Percentiles rank a stretch among this genome's conserved stretches.
Evolutionary conservation across 2,888 invertebrate species (phyloP).

Genomic region (Buathra laborator): DNA sequence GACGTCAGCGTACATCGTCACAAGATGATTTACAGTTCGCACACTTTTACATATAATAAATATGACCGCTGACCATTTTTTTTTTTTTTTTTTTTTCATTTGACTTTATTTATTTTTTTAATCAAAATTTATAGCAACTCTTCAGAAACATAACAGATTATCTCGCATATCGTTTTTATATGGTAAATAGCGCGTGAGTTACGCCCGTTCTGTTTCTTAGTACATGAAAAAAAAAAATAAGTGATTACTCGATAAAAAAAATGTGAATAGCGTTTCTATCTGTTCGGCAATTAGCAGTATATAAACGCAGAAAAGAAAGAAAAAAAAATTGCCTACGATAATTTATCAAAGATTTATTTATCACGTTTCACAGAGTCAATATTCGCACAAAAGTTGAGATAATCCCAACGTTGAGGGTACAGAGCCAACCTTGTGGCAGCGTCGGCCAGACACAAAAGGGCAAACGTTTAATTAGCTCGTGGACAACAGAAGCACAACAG

Average conservation of each 20-base stretch:
- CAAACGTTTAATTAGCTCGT: constrained; percentile 77
- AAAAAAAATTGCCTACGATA: background rate
- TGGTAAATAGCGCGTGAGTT: too few relatives aligned
- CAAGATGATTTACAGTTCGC: too few relatives aligned
- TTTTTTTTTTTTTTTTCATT: background rate
- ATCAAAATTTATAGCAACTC: too few relatives aligned
- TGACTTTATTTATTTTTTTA: too few relatives aligned
- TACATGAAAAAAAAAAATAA: too few relatives aligned
- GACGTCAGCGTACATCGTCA: background rate
- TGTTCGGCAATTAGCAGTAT: background rate
- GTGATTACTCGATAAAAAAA: too few relatives aligned
- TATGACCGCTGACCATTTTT: background rate
- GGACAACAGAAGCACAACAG: constrained; percentile 65
- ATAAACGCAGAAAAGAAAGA: background rate
- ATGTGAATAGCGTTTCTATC: background rate
- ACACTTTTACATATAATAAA: background rate
- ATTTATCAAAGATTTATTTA: constrained; percentile 21
- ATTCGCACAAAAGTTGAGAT: constrained; percentile 39
- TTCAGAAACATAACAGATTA: too few relatives aligned
- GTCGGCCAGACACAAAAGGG: constrained; percentile 59
- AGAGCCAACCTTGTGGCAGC: constrained; percentile 30
- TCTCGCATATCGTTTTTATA: too few relatives aligned
- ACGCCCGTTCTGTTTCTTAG: too few relatives aligned
- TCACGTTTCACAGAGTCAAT: background rate
- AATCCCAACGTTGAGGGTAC: constrained; percentile 29